Percentiles rank a stretch among this genome's conserved stretches.
These are phyloP conservation scores for Menidia menidia DNA, from an alignment of 2,797 vertebrate genomes.

Conservation along the genomic window DNA sequence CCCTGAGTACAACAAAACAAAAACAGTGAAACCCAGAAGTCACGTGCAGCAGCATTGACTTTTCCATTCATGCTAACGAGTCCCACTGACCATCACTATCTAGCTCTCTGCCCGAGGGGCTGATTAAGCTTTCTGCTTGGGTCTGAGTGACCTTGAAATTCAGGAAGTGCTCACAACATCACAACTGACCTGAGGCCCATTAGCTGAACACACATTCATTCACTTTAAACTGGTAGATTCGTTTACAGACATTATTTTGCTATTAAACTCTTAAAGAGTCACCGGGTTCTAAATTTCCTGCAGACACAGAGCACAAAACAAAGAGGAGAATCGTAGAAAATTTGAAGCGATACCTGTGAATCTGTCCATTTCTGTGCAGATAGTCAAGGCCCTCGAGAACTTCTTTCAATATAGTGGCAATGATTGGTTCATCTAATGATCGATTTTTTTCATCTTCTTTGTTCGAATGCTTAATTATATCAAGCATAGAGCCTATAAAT, in stretches of 20 bases:
- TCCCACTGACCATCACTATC: slow-evolving; percentile 52
- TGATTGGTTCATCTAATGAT: slow-evolving; percentile 94
- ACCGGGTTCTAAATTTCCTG: not conserved
- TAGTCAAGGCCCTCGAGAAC: slow-evolving; percentile 98
- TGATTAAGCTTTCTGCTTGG: slow-evolving; percentile 16
- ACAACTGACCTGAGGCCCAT: slow-evolving; percentile 26
- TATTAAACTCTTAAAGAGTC: not conserved
- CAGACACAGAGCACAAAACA: not conserved
- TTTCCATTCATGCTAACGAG: slow-evolving; percentile 51
- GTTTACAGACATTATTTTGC: not conserved
- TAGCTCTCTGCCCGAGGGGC: slow-evolving; percentile 60
- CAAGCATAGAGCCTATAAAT: slow-evolving; percentile 94
- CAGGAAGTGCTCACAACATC: slow-evolving; percentile 30
- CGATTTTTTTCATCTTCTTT: slow-evolving; percentile 93
- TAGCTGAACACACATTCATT: slow-evolving; percentile 1
- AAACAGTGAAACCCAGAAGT: slow-evolving; percentile 57
- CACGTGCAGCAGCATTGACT: slow-evolving; percentile 72
- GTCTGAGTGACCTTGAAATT: slow-evolving; percentile 66
- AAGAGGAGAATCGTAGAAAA: not conserved
- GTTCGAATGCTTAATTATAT: slow-evolving; percentile 96
- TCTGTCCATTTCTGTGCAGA: slow-evolving; percentile 97
- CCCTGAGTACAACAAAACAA: slow-evolving; percentile 73
- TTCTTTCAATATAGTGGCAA: slow-evolving; percentile 97
- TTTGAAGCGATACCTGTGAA: slow-evolving; percentile 89
- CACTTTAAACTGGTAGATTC: not conserved